These are phyloP conservation scores for Thera obeliscata DNA, from an alignment of 2,888 invertebrate genomes.

Conservation along the genomic window DNA sequence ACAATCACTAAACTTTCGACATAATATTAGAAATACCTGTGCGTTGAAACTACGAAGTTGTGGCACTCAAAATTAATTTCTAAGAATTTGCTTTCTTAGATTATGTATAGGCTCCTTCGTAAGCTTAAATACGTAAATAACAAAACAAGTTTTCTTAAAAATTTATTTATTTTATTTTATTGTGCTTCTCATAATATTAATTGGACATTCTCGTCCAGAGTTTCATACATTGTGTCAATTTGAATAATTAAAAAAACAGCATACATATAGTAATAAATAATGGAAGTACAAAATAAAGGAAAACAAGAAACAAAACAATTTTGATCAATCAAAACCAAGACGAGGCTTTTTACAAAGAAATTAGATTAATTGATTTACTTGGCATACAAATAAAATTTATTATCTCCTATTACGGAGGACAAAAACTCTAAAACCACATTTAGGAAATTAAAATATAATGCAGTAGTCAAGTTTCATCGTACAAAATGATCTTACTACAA, in stretches of 20 bases:
- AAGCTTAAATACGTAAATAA: neutral
- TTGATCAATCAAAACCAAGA: constrained; percentile 16
- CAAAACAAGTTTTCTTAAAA: constrained; percentile 63
- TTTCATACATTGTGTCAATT: constrained; percentile 68
- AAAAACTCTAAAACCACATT: too few species aligned
- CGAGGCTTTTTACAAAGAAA: constrained; percentile 29
- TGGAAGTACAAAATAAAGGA: constrained; percentile 44
- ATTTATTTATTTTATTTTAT: constrained; percentile 82
- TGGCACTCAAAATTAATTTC: too few species aligned
- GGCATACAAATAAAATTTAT: neutral
- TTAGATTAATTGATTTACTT: neutral
- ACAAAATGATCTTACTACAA: neutral
- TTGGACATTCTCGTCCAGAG: constrained; percentile 63
- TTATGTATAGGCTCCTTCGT: too few species aligned
- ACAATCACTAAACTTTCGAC: neutral
- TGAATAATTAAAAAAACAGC: constrained; percentile 66
- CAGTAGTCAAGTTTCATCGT: neutral
- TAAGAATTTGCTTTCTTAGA: too few species aligned
- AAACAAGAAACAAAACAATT: constrained; percentile 53
- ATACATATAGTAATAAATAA: constrained; percentile 70
- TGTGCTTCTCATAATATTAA: constrained; percentile 81
- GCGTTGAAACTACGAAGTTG: neutral
- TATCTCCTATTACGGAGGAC: too few species aligned
- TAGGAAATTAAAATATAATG: neutral
- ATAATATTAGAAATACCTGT: neutral